Evolutionary conservation across 2,888 invertebrate species (phyloP), one percentile per base, ranked within the genome.

Genomic region (Tiliacea aurago): DNA sequence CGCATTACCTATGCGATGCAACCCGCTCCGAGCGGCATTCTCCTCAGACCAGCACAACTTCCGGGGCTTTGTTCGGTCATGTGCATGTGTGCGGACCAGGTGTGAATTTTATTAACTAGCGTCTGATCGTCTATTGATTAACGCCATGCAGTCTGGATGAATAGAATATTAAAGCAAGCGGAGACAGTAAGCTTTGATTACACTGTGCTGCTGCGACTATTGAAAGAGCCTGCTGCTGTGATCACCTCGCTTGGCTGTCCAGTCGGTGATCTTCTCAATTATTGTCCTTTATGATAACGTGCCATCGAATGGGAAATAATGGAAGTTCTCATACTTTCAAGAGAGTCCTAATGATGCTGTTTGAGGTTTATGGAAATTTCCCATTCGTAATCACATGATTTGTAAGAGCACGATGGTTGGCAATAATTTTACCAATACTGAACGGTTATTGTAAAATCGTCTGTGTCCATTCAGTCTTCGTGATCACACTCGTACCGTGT

Each of bases 41-140:
- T 70, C 53, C 59, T 28, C 51, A 33, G 70, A 53, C 67, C 47
- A 49, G 28, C 45, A 13, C 53, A 20, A 23, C 64, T 65, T 73
- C 83, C 83, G 79, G 73, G 56, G 28, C 64, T 81, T 73, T 78
- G 67, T 83, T 7, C 53, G 59, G 47, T 6, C 61, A 63, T n/a
- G 51, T 13, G 47, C 43, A 37, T n/a, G 49, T 53, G 79, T 47
- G 59, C 28, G 28, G 28, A 33, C 71, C 80, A 78, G 81, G 81
- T 67, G 77, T 18, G 33, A 33, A 49, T 23, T 20, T 58, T 9
- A 64, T 58, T 55, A 43, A 70, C 66, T 70, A 59, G 37, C 41
- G 53, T 43, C 33, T 41, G 28, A 9, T 43, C 49, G 51, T 18
- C 63, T 28, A 43, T 33, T 59, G 47, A 59, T 18, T n/a, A 64